Conservation (phyloP, 92 coral and sea anemone species). For the Phymanthus crucifer region DNA sequence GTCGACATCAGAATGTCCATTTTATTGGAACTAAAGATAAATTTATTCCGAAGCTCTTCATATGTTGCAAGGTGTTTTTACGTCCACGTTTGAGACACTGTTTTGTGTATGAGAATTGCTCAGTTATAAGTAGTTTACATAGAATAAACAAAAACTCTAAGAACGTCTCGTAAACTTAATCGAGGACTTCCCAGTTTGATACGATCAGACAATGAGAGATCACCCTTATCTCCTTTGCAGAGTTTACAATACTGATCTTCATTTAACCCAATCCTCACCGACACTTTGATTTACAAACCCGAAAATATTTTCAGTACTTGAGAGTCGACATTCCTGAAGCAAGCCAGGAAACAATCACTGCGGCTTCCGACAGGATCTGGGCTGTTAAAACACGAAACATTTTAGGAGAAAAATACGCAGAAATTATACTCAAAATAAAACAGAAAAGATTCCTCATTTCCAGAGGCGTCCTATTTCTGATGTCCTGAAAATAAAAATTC, state of each 20-base stretch:
- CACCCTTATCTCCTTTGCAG: neutral
- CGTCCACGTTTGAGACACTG: neutral
- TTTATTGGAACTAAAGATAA: no score
- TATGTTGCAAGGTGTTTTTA: no score
- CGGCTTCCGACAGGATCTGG: neutral
- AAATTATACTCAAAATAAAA: neutral
- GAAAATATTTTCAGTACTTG: neutral
- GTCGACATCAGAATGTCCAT: no score
- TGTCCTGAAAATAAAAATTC: neutral
- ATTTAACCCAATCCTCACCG: neutral
- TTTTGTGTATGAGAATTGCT: neutral
- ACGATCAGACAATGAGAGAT: conserved; percentile 1
- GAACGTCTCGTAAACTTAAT: neutral
- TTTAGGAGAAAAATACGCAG: neutral
- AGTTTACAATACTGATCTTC: neutral
- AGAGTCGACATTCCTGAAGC: neutral
- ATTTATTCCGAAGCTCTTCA: no score
- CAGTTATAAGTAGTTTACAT: neutral
- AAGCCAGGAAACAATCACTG: neutral
- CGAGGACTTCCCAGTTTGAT: neutral
- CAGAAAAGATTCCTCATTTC: neutral
- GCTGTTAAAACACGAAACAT: neutral
- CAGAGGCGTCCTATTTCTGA: neutral
- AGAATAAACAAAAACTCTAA: neutral
- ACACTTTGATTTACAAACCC: neutral